A percentile compares a stretch with the other conserved stretches of the same genome.
phyloP scores from a whole-genome alignment of 2,113 vertebrate species.

The Epinephelus cyanopodus region DNA sequence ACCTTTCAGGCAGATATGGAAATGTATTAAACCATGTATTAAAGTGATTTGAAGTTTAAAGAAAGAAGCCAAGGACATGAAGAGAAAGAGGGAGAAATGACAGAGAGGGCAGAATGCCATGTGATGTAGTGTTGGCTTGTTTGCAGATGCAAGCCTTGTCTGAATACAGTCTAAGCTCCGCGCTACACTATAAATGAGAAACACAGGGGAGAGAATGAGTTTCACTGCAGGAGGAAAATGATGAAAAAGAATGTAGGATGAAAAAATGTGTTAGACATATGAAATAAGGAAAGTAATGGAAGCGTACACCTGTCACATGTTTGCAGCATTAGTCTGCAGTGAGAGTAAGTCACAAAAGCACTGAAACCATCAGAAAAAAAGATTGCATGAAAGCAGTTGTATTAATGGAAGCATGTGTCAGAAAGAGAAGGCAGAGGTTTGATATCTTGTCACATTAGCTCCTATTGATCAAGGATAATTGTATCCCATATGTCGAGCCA shows the following conservation, averaged over 20 bases:
- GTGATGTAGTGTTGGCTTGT: slow-evolving; percentile 52
- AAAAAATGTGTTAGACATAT: slow-evolving; percentile 52
- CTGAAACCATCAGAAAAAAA: slow-evolving; percentile 7
- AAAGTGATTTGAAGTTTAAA: not conserved
- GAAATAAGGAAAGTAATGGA: slow-evolving; percentile 43
- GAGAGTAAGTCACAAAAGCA: not conserved
- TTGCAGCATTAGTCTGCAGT: slow-evolving; percentile 18
- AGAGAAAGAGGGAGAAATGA: slow-evolving; percentile 9
- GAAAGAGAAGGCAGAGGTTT: slow-evolving; percentile 7
- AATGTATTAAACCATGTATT: not conserved
- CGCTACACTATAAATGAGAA: slow-evolving; percentile 56
- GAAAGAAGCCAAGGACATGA: not conserved
- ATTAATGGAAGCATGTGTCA: not conserved
- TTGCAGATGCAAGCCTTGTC: slow-evolving; percentile 46
- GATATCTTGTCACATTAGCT: not conserved
- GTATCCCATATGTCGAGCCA: slow-evolving; percentile 3
- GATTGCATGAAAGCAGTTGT: not conserved
- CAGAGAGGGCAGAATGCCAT: slow-evolving; percentile 24
- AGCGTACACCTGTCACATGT: slow-evolving; percentile 47
- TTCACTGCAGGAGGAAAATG: slow-evolving; percentile 44
- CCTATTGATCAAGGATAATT: slow-evolving; percentile 22
- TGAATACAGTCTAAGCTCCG: slow-evolving; percentile 30
- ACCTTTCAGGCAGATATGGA: not conserved
- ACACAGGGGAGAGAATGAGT: slow-evolving; percentile 19
- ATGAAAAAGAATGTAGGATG: slow-evolving; percentile 62